Conservation (phyloP, 1,140 invertebrate genomes). For the Penaeus vannamei region DNA sequence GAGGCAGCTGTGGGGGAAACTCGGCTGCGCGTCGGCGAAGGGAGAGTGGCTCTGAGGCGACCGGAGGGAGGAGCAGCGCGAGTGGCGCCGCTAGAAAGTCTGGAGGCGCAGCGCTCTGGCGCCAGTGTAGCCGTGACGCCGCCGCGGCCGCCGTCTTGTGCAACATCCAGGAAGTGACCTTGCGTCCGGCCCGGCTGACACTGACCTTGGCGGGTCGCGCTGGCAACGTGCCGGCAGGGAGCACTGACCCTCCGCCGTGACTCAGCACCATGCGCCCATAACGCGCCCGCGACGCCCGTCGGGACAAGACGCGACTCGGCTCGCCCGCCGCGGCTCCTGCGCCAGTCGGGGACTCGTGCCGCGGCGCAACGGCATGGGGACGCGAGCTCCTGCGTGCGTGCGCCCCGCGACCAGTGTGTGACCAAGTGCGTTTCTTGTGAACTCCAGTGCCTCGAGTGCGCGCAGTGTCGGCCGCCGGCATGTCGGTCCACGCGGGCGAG, state of each 20-base stretch:
- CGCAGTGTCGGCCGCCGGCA: not conserved
- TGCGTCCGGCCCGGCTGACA: slow-evolving; percentile 36
- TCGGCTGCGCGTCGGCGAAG: not conserved
- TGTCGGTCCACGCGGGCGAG: slow-evolving; percentile 45
- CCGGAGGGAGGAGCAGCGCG: not conserved
- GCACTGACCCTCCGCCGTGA: slow-evolving; percentile 51
- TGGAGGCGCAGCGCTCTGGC: slow-evolving; percentile 42
- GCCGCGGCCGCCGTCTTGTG: slow-evolving; percentile 20
- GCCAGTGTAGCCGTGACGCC: slow-evolving; percentile 43
- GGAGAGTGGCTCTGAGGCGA: slow-evolving; percentile 43
- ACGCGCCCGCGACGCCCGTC: slow-evolving; percentile 6
- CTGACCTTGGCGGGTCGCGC: slow-evolving; percentile 54
- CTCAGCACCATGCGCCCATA: slow-evolving; percentile 47
- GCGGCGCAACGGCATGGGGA: slow-evolving; percentile 28
- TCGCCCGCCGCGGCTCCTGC: not conserved
- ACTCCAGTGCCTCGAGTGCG: not conserved
- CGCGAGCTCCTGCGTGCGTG: not conserved
- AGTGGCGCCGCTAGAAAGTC: slow-evolving; percentile 40
- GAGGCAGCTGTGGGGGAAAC: slow-evolving; percentile 36
- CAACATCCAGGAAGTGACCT: slow-evolving; percentile 52
- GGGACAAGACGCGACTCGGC: not conserved
- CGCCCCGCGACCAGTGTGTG: too few species aligned
- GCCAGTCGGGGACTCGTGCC: not conserved
- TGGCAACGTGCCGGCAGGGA: slow-evolving; percentile 36
- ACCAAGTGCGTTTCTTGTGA: not conserved